phyloP scores from a whole-genome alignment of 2,888 invertebrate species.

The Nemotelus nigrinus region DNA sequence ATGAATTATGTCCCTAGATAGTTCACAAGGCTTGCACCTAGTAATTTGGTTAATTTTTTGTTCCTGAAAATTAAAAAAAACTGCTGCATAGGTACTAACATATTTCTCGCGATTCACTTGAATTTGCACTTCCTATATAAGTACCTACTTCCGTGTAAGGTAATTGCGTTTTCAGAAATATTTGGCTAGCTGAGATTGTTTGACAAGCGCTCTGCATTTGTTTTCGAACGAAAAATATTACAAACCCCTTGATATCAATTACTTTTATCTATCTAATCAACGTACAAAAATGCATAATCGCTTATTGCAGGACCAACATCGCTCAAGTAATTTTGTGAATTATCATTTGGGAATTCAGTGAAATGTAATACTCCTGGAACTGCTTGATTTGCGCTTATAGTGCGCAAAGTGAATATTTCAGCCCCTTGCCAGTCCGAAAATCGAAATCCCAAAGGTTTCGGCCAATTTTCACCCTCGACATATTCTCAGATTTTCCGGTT shows the following conservation, averaged over 20 bases:
- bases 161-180: no score
- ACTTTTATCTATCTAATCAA: constrained; percentile 26
- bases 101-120: no score
- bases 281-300: constrained; percentile 10
- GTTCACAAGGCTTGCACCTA: not conserved
- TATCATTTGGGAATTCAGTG: constrained; percentile 49
- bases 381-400: not conserved
- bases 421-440: not conserved
- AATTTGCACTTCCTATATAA: no score
- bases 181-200: no score
- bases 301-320: not conserved
- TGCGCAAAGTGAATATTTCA: constrained; percentile 33
- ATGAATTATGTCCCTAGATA: constrained; percentile 38
- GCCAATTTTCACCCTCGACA: constrained; percentile 28
- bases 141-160: no score
- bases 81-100: no score
- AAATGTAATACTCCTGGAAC: constrained; percentile 51
- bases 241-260: not conserved
- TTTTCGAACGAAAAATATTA: no score
- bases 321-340: constrained; percentile 45
- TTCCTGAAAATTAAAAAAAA: no score
- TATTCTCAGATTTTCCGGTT: not conserved
- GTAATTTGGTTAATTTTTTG: no score
- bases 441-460: constrained; percentile 21
- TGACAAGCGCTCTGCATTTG: no score